These are phyloP conservation scores for Myocastor coypus DNA, from an alignment of 2,113 vertebrate species.

Conservation along the genomic window DNA sequence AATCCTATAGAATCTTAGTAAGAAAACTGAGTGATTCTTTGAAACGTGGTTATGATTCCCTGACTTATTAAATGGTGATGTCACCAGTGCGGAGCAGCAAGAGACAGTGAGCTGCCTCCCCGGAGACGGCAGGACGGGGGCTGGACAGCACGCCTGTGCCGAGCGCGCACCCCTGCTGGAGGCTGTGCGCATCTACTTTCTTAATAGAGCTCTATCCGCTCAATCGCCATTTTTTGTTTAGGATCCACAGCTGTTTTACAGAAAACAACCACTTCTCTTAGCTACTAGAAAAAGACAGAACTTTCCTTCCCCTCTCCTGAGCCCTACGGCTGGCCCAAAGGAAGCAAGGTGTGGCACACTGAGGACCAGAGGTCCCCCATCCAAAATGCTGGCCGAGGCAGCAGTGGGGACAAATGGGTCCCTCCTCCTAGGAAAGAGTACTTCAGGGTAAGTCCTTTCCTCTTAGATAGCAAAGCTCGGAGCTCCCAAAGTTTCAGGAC, in stretches of 20 bases:
- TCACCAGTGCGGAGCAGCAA: background rate
- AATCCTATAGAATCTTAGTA: constrained; percentile 80
- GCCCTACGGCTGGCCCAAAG: background rate
- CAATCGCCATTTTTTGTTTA: background rate
- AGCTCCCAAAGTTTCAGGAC: background rate
- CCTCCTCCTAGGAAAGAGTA: background rate
- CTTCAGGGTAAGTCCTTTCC: background rate
- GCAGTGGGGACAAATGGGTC: background rate
- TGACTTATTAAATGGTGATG: constrained; percentile 44
- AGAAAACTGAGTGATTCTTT: constrained; percentile 82
- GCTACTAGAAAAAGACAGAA: background rate
- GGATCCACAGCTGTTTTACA: background rate
- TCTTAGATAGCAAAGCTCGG: background rate
- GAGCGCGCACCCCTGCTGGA: no score
- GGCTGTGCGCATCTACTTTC: background rate
- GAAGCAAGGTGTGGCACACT: fast-evolving
- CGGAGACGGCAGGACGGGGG: background rate
- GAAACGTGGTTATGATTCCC: constrained; percentile 72
- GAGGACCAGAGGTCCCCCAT: background rate
- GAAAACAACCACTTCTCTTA: constrained; percentile 2
- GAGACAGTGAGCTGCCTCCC: background rate
- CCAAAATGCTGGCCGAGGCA: background rate
- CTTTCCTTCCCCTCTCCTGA: background rate
- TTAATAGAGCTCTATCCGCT: background rate
- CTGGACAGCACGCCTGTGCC: no score